phyloP scores from a whole-genome alignment of 2,888 invertebrate species.

The Emmelina monodactyla region DNA sequence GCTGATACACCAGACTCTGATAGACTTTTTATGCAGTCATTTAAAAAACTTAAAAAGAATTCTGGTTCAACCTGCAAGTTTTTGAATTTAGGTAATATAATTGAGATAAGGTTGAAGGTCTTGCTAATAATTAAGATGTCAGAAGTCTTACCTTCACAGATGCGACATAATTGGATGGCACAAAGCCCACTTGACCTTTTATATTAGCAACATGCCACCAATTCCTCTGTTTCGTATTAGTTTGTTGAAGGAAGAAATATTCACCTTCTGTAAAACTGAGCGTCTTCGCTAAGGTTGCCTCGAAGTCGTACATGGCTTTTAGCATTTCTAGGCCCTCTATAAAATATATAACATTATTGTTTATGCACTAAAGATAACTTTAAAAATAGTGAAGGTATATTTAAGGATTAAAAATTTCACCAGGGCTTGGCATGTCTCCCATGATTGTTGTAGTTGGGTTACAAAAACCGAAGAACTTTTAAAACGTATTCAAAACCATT shows the following conservation, averaged over 20 bases:
- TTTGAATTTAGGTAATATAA: neutral
- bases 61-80: conserved; percentile 70
- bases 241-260: conserved; percentile 81
- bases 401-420: conserved; percentile 14
- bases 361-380: neutral
- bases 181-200: conserved; percentile 83
- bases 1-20: conserved; percentile 46
- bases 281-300: conserved; percentile 84
- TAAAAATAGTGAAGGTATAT: neutral
- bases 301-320: conserved; percentile 83
- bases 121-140: neutral
- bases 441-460: conserved; percentile 20
- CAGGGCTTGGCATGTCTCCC: conserved; percentile 30
- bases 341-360: conserved; percentile 19
- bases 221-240: conserved; percentile 79
- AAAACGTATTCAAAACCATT: neutral
- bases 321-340: conserved; percentile 82
- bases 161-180: conserved; percentile 87
- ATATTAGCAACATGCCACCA: conserved; percentile 91
- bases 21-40: conserved; percentile 71
- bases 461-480: too few species aligned
- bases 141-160: conserved; percentile 71
- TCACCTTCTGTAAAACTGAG: conserved; percentile 82
- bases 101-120: conserved; percentile 1
- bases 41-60: conserved; percentile 75